Base-by-base conservation (phyloP, 2,797 vertebrate species). In the Gobionotothen gibberifrons region DNA sequence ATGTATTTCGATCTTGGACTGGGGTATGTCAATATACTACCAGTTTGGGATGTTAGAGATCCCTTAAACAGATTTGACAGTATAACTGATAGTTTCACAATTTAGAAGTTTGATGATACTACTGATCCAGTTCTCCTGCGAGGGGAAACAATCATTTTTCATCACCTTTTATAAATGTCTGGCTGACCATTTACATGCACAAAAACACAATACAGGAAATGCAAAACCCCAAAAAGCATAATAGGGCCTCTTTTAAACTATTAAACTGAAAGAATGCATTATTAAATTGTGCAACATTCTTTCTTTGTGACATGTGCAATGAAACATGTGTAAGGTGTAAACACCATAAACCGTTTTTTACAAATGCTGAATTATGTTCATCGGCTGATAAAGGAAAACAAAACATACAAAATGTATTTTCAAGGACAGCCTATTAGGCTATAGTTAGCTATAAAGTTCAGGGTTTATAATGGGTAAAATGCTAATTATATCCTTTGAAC, bases 401-500 rank as follows among this genome's bases (percentile, higher is more conserved):
- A 69, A n/a, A 3, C 2, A 60, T 12, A 55, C 12, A 21, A 56
- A 60, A 55, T 13, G 42, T 48, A 1, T 69, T 64, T 68, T 65
- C 22, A 65, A 70, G 29, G 43, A 54, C 14, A 15, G 2, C 26
- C 15, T 15, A 42, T 57, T 39, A 53, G 67, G 42, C 26, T 13
- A 67, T 9, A 47, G 29, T 26, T 7, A 48, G 56, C 47, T n/a
- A 40, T 44, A 51, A 44, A 46, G 21, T 26, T 66, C 47, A 76
- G 46, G 51, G 51, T 55, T 17, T 65, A 16, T 58, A 36, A 14
- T 36, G 15, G 17, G 13, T 62, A 8, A 52, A 74, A 57, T 14
- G 3, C 12, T 76, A 72, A 74, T 74, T 55, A 67, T 40, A 67
- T 49, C 54, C 11, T 47, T 46, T 68, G 55, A 70, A 68, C 36